Evolutionary conservation across 2,888 invertebrate genomes (phyloP).

Genomic region (Microctonus hyperodae): DNA sequence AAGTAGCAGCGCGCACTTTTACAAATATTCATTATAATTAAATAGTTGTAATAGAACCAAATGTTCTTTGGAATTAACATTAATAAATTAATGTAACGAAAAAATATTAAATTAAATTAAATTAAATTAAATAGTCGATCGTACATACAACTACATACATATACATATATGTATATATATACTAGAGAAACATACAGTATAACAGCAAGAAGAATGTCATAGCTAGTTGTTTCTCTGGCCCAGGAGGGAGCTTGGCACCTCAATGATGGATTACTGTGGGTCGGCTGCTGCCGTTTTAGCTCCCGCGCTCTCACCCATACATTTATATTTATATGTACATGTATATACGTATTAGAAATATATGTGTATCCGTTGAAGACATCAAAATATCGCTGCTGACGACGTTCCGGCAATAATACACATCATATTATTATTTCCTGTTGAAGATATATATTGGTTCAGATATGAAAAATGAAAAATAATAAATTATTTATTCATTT

Average conservation of each 20-base stretch:
- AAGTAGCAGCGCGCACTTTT: too few relatives aligned
- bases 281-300: constrained; percentile 53
- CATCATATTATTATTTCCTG: neutral
- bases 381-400: neutral
- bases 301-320: constrained; percentile 25
- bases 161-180: too few relatives aligned
- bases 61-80: neutral
- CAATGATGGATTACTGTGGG: constrained; percentile 58
- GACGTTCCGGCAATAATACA: constrained; percentile 6
- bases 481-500: neutral
- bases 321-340: constrained; percentile 32
- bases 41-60: neutral
- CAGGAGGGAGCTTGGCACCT: constrained; percentile 58
- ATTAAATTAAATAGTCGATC: neutral
- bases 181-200: constrained; percentile 43
- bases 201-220: constrained; percentile 59
- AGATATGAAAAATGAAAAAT: neutral
- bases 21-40: neutral
- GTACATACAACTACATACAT: too few relatives aligned
- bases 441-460: constrained; percentile 8
- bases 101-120: constrained; percentile 4
- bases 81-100: neutral
- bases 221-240: constrained; percentile 59
- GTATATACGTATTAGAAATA: too few relatives aligned
- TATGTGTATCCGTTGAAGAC: constrained; percentile 10